Percentiles rank a stretch among this genome's conserved stretches.
These are phyloP conservation scores for Chitala chitala DNA, from an alignment of 2,113 vertebrate species.

Conservation along the genomic window DNA sequence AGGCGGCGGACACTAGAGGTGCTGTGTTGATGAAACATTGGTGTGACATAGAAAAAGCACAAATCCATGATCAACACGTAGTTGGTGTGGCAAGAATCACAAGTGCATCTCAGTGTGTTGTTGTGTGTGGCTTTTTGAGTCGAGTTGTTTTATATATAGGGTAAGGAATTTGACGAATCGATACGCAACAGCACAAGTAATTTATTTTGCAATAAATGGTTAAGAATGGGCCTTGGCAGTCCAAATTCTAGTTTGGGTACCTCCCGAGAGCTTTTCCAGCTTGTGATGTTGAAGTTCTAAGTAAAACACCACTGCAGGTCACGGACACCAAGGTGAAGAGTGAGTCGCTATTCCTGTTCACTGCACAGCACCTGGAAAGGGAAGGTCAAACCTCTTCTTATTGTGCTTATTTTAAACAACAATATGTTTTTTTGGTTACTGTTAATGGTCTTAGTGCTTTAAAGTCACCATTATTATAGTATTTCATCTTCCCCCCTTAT, in stretches of 20 bases:
- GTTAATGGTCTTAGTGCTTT: neutral
- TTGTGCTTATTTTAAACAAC: neutral
- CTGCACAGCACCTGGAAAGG: neutral
- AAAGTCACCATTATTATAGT: constrained; percentile 2
- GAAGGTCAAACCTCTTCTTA: neutral
- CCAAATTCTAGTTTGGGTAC: too few relatives aligned
- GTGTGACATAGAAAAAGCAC: constrained; percentile 22
- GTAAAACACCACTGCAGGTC: too few relatives aligned
- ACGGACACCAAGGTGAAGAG: neutral
- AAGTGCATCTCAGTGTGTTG: neutral
- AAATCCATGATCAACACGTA: constrained; percentile 14
- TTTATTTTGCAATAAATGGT: too few relatives aligned
- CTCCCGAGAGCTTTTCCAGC: too few relatives aligned
- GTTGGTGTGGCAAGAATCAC: constrained; percentile 33
- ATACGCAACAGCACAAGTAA: too few relatives aligned
- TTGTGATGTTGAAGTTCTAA: neutral
- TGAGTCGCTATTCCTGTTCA: neutral
- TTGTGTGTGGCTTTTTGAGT: neutral
- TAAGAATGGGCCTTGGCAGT: too few relatives aligned
- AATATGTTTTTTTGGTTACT: neutral
- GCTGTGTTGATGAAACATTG: constrained; percentile 56
- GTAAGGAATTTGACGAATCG: neutral
- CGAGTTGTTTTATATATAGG: neutral
- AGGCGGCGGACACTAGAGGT: constrained; percentile 45
- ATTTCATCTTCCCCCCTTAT: constrained; percentile 25